Evolutionary conservation across 2,113 vertebrate genomes (phyloP).

Genomic region (Microtus richardsoni): DNA sequence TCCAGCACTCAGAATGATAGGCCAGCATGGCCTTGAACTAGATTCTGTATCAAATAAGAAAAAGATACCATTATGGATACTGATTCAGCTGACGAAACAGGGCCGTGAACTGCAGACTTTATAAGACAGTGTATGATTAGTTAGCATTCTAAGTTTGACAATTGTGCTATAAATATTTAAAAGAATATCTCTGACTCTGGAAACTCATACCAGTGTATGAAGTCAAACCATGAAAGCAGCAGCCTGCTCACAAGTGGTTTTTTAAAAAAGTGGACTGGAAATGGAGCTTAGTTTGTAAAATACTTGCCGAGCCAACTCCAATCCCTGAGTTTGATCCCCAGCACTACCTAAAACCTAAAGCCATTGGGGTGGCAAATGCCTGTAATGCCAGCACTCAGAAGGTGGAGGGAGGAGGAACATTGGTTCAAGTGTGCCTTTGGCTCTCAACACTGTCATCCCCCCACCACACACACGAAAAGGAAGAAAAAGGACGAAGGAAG

Average conservation of each 20-base stretch:
- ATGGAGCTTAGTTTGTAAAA: not conserved
- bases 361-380: too few relatives aligned
- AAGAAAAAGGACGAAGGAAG: not conserved
- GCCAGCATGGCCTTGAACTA: not conserved
- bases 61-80: not conserved
- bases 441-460: not conserved
- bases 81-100: not conserved
- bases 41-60: not conserved
- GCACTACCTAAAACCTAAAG: too few relatives aligned
- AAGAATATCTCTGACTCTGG: not conserved
- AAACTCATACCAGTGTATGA: not conserved
- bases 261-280: not conserved
- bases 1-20: not conserved
- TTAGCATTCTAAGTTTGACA: not conserved
- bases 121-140: not conserved
- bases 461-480: too few relatives aligned
- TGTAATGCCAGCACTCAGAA: not conserved
- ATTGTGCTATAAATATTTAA: not conserved
- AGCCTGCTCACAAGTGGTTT: constrained; percentile 22
- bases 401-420: not conserved
- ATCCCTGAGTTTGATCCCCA: not conserved
- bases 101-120: not conserved
- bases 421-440: not conserved
- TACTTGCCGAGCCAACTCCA: not conserved
- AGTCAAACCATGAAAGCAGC: not conserved